Evolutionary conservation across 2,113 vertebrate genomes (phyloP).

Genomic region (Tragelaphus scriptus): DNA sequence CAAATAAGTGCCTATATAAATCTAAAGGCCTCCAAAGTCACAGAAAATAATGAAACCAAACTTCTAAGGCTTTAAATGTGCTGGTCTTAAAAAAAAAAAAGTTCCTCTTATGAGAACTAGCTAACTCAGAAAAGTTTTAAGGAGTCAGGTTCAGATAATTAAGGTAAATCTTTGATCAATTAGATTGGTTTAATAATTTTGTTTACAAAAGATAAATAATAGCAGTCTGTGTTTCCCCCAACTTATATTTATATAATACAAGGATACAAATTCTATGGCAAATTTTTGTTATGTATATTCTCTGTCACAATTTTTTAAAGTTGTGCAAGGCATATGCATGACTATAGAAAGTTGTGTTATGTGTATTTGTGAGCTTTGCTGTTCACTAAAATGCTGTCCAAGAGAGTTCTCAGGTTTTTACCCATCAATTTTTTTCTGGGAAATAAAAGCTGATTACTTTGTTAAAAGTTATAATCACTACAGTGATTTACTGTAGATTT

Average conservation of each 20-base stretch:
- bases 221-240: not conserved
- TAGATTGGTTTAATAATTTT: not conserved
- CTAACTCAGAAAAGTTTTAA: not conserved
- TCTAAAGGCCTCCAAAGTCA: not conserved
- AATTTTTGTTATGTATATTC: not conserved
- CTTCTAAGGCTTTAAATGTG: not conserved
- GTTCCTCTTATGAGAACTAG: not conserved
- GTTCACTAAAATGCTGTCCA: not conserved
- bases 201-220: not conserved
- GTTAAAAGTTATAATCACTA: not conserved
- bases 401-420: not conserved
- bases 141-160: not conserved
- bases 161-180: not conserved
- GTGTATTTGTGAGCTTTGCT: not conserved
- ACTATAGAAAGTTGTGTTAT: not conserved
- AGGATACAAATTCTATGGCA: not conserved
- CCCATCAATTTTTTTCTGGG: not conserved
- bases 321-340: not conserved
- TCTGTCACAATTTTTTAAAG: not conserved
- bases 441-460: not conserved
- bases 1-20: not conserved
- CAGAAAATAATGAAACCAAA: not conserved
- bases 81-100: not conserved
- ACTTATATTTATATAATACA: not conserved
- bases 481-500: not conserved